Evolutionary conservation across 2,888 invertebrate genomes (phyloP), one percentile per base, ranked within the genome.

Genomic region (Drosophila monieri): DNA sequence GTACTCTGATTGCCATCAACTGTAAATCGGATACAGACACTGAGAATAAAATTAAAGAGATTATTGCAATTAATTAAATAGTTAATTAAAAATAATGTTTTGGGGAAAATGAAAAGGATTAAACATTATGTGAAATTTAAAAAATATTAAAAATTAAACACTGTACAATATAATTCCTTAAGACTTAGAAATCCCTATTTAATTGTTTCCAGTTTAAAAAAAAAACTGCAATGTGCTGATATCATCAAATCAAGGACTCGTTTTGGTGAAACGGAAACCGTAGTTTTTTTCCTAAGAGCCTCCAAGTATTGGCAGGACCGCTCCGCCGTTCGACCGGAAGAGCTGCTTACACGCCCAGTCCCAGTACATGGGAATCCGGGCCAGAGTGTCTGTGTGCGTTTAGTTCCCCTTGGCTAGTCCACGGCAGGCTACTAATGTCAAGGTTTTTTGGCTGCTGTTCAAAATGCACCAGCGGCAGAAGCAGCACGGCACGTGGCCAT

Each of bases 401-500:
- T 65, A 10, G 39, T 41, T 54, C 55, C 44, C 32, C 57, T 66
- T 62, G 73, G 53, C 73, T 14, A 21, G 43, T 12, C 43, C 47
- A 30, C 43, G 53, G 60, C 61, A 15, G 61, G 35, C 48, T 83
- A 88, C 57, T 83, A 87, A 87, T 87, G 86, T 87, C 86, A 87
- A 87, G 86, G 86, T 80, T 87, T 78, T 74, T 78, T 80, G 80
- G 80, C 75, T 73, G 73, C 68, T 78, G 71, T 61, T 84, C 78
- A 74, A 81, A 80, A 56, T 73, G 75, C 70, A 66, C 49, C 70
- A 67, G 85, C 58, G n/a, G 30, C 30, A 53, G 58, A 43, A 43
- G 23, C 27, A 47, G 61, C 72, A 76, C 71, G 85, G 80, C 76
- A 72, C 71, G 72, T 71, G 71, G 53, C 59, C 48, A 47, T 54